These are phyloP conservation scores for Polypedilum vanderplanki DNA, from an alignment of 1,140 invertebrate genomes.

Conservation along the genomic window DNA sequence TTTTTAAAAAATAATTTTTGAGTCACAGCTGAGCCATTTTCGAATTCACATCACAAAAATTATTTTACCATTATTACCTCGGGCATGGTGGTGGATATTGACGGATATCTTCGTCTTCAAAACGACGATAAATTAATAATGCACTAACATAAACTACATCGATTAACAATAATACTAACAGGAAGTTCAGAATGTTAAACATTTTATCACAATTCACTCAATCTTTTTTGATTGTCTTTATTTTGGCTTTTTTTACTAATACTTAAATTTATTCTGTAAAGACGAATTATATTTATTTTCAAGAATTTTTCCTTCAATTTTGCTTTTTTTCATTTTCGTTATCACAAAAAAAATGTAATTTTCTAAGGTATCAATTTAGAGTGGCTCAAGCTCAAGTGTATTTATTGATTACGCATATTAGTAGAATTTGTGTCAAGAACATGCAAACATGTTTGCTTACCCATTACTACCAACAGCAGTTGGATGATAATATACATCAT, in stretches of 20 bases:
- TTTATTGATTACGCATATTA: no score
- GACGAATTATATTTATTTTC: no score
- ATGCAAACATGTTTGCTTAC: no score
- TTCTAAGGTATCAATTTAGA: no score
- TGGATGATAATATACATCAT: no score
- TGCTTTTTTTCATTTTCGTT: no score
- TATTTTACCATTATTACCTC: background rate
- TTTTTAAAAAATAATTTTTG: background rate
- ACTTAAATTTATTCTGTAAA: no score
- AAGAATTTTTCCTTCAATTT: no score
- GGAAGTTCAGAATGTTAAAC: background rate
- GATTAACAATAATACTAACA: background rate
- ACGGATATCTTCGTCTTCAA: background rate
- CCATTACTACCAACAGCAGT: no score
- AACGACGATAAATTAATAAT: background rate
- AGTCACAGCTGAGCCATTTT: background rate
- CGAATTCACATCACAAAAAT: background rate
- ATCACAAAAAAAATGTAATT: no score
- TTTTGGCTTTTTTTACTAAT: background rate
- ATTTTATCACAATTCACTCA: constrained; percentile 4
- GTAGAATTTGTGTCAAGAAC: no score
- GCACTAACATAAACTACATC: background rate
- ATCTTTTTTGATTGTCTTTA: background rate
- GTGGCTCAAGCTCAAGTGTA: no score
- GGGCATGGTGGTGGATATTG: background rate